A percentile compares a stretch with the other conserved stretches of the same genome.
Evolutionary conservation across 2,888 invertebrate genomes (phyloP).

Genomic region (Parasteatoda lunata): DNA sequence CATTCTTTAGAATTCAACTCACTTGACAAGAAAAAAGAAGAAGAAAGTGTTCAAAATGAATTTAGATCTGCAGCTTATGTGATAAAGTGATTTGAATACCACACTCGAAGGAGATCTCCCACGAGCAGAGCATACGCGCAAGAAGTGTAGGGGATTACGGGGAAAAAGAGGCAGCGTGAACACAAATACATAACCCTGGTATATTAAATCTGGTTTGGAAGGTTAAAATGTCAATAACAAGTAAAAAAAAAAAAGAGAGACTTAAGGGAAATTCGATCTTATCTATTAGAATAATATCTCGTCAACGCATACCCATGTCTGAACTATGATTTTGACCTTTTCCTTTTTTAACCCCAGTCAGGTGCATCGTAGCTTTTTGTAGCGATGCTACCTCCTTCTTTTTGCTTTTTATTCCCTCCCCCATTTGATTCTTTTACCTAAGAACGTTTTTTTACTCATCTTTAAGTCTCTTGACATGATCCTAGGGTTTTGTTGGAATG

Average conservation of each 20-base stretch:
- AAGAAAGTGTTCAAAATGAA: too few species aligned
- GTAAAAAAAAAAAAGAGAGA: slow-evolving; percentile 33
- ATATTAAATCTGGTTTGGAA: slow-evolving; percentile 42
- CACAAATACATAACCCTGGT: slow-evolving; percentile 4
- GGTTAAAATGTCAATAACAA: slow-evolving; percentile 61
- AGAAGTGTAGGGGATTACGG: slow-evolving; percentile 23
- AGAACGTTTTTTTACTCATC: slow-evolving; percentile 35
- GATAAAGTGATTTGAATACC: slow-evolving; percentile 57
- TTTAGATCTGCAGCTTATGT: neutral
- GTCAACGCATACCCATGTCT: slow-evolving; percentile 59
- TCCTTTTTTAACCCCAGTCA: slow-evolving; percentile 29
- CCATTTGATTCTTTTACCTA: slow-evolving; percentile 36
- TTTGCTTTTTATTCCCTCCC: neutral
- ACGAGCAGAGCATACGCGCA: slow-evolving; percentile 38
- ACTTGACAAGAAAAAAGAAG: too few species aligned
- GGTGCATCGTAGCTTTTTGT: slow-evolving; percentile 34
- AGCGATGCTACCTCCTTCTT: slow-evolving; percentile 20
- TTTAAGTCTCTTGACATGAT: slow-evolving; percentile 63
- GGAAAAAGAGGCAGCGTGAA: slow-evolving; percentile 1
- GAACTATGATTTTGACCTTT: slow-evolving; percentile 51
- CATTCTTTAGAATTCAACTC: too few species aligned
- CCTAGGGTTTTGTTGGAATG: slow-evolving; percentile 63
- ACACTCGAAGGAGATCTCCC: neutral
- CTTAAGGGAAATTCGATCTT: slow-evolving; percentile 59
- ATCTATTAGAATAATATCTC: slow-evolving; percentile 65